Evolutionary conservation across 2,888 invertebrate genomes (phyloP).

Genomic region (Polyommatus iphigenia): DNA sequence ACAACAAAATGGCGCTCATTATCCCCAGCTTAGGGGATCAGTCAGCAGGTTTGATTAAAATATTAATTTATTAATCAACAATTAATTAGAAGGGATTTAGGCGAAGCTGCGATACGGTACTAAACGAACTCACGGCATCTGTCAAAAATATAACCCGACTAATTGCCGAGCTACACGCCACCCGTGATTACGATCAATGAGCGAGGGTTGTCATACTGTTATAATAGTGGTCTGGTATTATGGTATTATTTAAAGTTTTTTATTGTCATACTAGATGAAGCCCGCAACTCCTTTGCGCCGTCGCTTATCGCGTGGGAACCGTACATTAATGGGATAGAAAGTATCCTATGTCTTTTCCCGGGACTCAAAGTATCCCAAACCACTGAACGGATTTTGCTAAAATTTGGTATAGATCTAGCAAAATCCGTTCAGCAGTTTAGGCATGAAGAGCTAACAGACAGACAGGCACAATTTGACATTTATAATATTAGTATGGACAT

Average conservation of each 20-base stretch:
- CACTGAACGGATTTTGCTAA: too few species aligned
- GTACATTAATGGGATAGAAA: too few species aligned
- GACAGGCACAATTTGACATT: too few species aligned
- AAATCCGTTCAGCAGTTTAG: too few species aligned
- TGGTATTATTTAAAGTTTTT: not conserved
- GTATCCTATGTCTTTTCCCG: too few species aligned
- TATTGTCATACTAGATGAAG: not conserved
- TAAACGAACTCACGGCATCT: not conserved
- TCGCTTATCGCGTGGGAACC: too few species aligned
- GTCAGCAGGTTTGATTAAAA: conserved; percentile 7
- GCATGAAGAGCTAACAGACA: too few species aligned
- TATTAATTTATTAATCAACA: not conserved
- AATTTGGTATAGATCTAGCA: too few species aligned
- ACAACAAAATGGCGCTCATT: conserved; percentile 6
- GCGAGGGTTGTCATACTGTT: not conserved
- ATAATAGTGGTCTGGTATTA: not conserved
- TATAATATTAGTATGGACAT: too few species aligned
- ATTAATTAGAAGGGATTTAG: conserved; percentile 7
- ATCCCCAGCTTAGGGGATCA: not conserved
- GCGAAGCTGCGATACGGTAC: not conserved
- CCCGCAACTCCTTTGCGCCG: too few species aligned
- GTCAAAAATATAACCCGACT: conserved; percentile 3
- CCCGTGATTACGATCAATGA: not conserved
- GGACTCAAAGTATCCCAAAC: too few species aligned
- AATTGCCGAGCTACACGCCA: conserved; percentile 10